Evolutionary conservation across 2,797 vertebrate genomes (phyloP).

Genomic region (Poecile montanus): DNA sequence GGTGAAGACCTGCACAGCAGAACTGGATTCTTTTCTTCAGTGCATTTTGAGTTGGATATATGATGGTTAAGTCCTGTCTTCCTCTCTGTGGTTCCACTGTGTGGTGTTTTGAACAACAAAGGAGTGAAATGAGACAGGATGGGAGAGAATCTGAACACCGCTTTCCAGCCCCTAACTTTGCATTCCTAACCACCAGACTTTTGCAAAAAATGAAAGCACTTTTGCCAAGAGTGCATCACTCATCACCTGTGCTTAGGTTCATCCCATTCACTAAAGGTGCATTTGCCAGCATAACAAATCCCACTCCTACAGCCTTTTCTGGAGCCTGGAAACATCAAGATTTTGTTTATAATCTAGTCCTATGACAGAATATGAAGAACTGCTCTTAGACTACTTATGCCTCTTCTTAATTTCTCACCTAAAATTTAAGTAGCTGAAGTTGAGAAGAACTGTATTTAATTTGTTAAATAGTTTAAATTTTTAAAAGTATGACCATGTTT

Average conservation of each 20-base stretch:
- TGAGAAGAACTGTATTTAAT: not conserved
- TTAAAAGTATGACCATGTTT: not conserved
- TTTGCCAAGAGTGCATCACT: not conserved
- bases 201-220: not conserved
- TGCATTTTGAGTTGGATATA: not conserved
- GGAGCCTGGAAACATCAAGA: not conserved
- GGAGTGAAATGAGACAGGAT: not conserved
- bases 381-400: not conserved
- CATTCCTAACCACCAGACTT: not conserved
- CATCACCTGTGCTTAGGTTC: not conserved
- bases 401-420: not conserved
- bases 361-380: not conserved
- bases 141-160: not conserved
- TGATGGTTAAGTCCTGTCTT: not conserved
- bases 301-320: not conserved
- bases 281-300: not conserved
- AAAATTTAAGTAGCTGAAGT: not conserved
- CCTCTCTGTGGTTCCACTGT: not conserved
- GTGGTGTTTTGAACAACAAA: not conserved
- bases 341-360: not conserved
- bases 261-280: not conserved
- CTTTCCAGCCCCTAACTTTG: not conserved
- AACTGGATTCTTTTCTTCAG: not conserved
- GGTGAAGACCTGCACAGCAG: not conserved
- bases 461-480: not conserved